phyloP scores from a whole-genome alignment of 2,113 vertebrate genomes.

The Lepus americanus region DNA sequence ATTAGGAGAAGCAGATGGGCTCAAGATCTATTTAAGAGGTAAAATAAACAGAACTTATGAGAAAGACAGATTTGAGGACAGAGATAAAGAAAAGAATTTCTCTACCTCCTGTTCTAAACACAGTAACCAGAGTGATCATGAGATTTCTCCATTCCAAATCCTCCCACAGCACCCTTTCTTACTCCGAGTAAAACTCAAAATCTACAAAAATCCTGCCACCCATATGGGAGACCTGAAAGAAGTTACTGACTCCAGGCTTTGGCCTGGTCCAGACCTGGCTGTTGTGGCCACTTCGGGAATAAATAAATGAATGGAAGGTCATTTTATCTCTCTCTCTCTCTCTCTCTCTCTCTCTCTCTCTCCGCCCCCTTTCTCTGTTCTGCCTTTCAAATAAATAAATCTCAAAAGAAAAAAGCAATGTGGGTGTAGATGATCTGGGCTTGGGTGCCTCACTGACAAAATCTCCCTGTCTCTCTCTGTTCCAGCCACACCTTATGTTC shows the following conservation, averaged over 20 bases:
- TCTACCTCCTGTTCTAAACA: background rate
- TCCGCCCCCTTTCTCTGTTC: too few species aligned
- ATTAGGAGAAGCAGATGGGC: slow-evolving; percentile 25
- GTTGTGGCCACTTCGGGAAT: too few species aligned
- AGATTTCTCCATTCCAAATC: background rate
- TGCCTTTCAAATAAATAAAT: too few species aligned
- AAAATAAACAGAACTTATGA: slow-evolving; percentile 39
- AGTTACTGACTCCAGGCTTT: too few species aligned
- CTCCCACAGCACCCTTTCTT: background rate
- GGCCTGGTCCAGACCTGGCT: too few species aligned
- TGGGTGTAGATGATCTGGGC: background rate
- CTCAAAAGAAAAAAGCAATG: too few species aligned
- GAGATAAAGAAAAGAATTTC: slow-evolving; percentile 55
- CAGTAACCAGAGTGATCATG: background rate
- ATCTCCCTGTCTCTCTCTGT: background rate
- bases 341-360: too few species aligned
- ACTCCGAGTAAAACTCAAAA: background rate
- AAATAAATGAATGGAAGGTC: too few species aligned
- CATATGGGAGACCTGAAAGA: too few species aligned
- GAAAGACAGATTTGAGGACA: slow-evolving; percentile 30
- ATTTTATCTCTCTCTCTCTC: too few species aligned
- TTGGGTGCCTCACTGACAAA: background rate
- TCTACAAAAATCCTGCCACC: background rate
- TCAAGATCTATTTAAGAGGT: slow-evolving; percentile 26
- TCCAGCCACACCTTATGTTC: background rate